Conservation (phyloP, 1,140 invertebrate genomes). For the Chionoecetes opilio region DNA sequence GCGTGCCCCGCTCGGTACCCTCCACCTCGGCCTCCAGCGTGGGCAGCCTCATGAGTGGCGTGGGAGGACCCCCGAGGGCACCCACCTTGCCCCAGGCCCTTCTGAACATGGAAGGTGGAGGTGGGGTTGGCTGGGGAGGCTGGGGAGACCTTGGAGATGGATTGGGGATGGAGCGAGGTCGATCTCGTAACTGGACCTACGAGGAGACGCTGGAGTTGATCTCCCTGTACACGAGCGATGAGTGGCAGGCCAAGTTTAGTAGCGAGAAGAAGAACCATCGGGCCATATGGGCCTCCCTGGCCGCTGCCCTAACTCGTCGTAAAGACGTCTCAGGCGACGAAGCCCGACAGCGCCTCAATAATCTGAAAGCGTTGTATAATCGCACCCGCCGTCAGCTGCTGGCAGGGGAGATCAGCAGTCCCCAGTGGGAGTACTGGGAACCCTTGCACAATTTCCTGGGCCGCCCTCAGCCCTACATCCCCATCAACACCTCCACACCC, state of each 20-base stretch:
- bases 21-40: slow-evolving; percentile 21
- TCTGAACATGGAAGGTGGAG: slow-evolving; percentile 56
- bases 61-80: slow-evolving; percentile 53
- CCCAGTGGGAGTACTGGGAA: slow-evolving; percentile 81
- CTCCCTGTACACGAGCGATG: slow-evolving; percentile 80
- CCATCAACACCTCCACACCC: slow-evolving; percentile 65
- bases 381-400: slow-evolving; percentile 80
- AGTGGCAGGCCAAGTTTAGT: slow-evolving; percentile 81
- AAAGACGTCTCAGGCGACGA: slow-evolving; percentile 81
- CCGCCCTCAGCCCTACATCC: slow-evolving; percentile 76
- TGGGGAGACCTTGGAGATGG: slow-evolving; percentile 75
- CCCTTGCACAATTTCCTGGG: slow-evolving; percentile 80
- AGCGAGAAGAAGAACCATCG: slow-evolving; percentile 81
- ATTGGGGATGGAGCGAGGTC: slow-evolving; percentile 75
- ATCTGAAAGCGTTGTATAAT: slow-evolving; percentile 81
- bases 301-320: slow-evolving; percentile 76
- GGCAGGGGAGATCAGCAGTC: slow-evolving; percentile 78
- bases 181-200: slow-evolving; percentile 81
- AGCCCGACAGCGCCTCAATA: slow-evolving; percentile 80
- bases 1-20: slow-evolving; percentile 31
- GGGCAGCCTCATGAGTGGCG: slow-evolving; percentile 52
- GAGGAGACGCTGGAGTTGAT: slow-evolving; percentile 80
- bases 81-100: slow-evolving; percentile 69
- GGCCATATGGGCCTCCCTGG: slow-evolving; percentile 79
- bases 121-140: slow-evolving; percentile 60